phyloP scores from a whole-genome alignment of 2,888 invertebrate species.

The Teinopalpus imperialis region DNA sequence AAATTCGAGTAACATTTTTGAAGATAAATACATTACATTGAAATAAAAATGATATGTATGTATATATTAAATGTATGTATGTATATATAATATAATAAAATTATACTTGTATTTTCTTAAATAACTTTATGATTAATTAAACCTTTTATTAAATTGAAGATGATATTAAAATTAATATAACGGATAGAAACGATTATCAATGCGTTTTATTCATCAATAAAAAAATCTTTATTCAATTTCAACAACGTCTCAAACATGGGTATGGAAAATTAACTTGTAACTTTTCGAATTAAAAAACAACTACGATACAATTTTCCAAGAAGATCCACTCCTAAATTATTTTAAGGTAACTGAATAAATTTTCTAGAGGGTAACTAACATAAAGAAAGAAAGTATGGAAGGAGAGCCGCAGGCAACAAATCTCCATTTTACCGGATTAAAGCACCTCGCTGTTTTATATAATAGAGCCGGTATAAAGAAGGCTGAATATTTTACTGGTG shows the following conservation, averaged over 20 bases:
- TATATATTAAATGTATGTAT: no score
- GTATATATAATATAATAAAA: no score
- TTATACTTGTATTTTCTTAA: no score
- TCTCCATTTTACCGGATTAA: conserved; percentile 68
- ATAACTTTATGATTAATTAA: no score
- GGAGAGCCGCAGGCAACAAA: conserved; percentile 56
- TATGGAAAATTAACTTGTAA: conserved; percentile 40
- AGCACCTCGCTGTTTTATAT: conserved; percentile 59
- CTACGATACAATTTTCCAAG: conserved; percentile 29
- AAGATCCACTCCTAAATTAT: conserved; percentile 40
- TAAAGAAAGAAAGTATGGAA: conserved; percentile 54
- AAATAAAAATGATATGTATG: no score
- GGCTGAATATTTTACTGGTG: conserved; percentile 52
- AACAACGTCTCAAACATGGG: conserved; percentile 6
- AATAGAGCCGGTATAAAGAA: conserved; percentile 47
- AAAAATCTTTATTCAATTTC: no score
- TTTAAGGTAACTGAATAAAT: conserved; percentile 51
- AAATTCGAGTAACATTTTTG: neutral
- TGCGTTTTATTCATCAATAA: no score
- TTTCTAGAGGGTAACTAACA: conserved; percentile 53
- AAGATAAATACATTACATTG: no score
- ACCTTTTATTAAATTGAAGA: no score
- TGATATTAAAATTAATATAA: no score
- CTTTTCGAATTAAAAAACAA: conserved; percentile 17
- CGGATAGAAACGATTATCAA: no score